phyloP scores from a whole-genome alignment of 2,888 invertebrate genomes.

The Amblyteles armatorius region DNA sequence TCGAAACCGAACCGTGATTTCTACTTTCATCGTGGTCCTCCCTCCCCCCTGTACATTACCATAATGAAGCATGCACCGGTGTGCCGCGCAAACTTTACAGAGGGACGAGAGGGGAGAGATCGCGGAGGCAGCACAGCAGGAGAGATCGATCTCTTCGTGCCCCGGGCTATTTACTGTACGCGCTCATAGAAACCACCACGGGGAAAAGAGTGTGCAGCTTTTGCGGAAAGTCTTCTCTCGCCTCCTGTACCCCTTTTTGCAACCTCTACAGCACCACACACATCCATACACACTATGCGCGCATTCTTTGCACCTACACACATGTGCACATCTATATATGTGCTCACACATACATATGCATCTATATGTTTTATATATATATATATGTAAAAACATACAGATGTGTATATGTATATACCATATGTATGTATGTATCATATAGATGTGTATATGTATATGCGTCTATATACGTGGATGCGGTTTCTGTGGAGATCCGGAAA shows the following conservation, averaged over 20 bases:
- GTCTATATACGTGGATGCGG: conserved; percentile 30
- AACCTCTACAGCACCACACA: not conserved
- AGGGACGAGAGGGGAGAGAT: conserved; percentile 38
- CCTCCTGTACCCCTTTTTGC: conserved; percentile 17
- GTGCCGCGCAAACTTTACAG: conserved; percentile 37
- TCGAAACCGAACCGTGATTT: conserved; percentile 52
- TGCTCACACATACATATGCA: not conserved
- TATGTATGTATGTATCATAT: not conserved
- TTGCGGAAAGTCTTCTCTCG: conserved; percentile 52
- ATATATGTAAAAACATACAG: too few species aligned
- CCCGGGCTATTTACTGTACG: conserved; percentile 59
- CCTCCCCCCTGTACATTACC: conserved; percentile 60
- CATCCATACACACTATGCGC: not conserved
- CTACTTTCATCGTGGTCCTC: conserved; percentile 60
- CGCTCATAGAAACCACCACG: conserved; percentile 22
- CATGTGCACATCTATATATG: not conserved
- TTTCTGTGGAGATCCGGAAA: conserved; percentile 53
- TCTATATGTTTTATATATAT: too few species aligned
- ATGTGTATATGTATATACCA: not conserved
- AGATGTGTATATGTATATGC: not conserved
- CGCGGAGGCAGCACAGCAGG: conserved; percentile 36
- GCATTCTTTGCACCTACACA: not conserved
- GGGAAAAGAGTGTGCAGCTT: conserved; percentile 50
- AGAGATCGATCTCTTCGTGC: conserved; percentile 59
- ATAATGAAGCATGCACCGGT: conserved; percentile 64